Evolutionary conservation across 2,888 invertebrate genomes (phyloP).

Genomic region (Pristionchus maxplancki): DNA sequence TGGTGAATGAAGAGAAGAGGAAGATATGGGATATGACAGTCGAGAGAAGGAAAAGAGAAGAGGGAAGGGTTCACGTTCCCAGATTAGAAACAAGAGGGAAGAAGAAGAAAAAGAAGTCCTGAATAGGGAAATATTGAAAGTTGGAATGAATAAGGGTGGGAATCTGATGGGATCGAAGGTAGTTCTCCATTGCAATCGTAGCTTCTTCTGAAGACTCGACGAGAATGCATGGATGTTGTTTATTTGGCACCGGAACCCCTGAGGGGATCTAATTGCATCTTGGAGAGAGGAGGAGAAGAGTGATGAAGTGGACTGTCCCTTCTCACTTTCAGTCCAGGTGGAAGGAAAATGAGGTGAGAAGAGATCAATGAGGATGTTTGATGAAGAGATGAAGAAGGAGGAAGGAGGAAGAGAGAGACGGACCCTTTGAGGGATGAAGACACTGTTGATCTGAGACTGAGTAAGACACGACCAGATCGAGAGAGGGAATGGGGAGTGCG

Average conservation of each 20-base stretch:
- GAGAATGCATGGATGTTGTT: neutral
- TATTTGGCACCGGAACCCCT: conserved; percentile 42
- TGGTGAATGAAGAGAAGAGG: conserved; percentile 31
- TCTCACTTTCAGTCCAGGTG: conserved; percentile 30
- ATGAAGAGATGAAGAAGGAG: conserved; percentile 12
- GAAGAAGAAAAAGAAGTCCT: neutral
- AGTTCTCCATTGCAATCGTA: conserved; percentile 2
- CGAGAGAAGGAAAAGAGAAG: neutral
- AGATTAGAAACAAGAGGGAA: conserved; percentile 35
- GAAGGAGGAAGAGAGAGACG: conserved; percentile 27
- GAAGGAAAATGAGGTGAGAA: conserved; percentile 17
- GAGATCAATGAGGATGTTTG: neutral
- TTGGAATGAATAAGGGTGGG: conserved; percentile 28
- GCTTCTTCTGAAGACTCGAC: neutral
- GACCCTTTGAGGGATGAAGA: conserved; percentile 35
- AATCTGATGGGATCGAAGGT: conserved; percentile 6
- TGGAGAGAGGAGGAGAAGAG: neutral
- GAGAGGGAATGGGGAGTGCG: neutral
- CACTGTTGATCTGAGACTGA: neutral
- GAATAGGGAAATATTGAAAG: neutral
- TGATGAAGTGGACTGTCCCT: conserved; percentile 34
- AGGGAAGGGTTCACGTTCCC: conserved; percentile 7
- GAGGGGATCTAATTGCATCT: conserved; percentile 23
- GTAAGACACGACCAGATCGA: neutral
- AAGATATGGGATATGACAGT: conserved; percentile 1